phyloP scores from a whole-genome alignment of 2,888 invertebrate species.

The Aleiodes alternator region DNA sequence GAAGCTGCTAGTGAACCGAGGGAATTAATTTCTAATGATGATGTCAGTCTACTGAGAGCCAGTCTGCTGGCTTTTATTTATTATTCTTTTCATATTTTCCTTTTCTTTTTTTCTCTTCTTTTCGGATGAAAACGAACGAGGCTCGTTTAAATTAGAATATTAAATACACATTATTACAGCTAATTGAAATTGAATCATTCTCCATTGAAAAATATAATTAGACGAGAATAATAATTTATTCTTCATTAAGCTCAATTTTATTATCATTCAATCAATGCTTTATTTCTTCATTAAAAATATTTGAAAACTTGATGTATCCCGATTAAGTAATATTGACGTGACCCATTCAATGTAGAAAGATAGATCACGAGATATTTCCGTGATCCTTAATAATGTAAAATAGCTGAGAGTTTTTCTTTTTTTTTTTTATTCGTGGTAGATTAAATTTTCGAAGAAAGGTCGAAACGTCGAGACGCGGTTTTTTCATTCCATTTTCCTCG shows the following conservation, averaged over 20 bases:
- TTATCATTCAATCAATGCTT: too few species aligned
- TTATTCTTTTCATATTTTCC: conserved; percentile 31
- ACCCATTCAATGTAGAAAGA: background rate
- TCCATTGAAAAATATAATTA: too few species aligned
- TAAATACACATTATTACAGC: background rate
- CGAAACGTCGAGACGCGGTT: conserved; percentile 30
- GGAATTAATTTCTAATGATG: conserved; percentile 37
- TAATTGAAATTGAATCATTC: conserved; percentile 18
- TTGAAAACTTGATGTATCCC: background rate
- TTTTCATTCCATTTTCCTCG: conserved; percentile 17
- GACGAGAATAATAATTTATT: too few species aligned
- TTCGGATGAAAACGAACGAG: background rate
- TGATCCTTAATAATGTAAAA: conserved; percentile 30
- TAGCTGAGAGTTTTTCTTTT: background rate
- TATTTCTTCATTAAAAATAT: too few species aligned
- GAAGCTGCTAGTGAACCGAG: conserved; percentile 31
- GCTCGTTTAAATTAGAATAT: conserved; percentile 11
- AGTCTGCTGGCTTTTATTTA: conserved; percentile 17
- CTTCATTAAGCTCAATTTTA: too few species aligned
- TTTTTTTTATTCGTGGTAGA: background rate
- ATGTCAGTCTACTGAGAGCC: conserved; percentile 23
- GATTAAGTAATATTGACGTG: background rate
- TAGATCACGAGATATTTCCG: conserved; percentile 20
- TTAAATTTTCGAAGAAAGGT: conserved; percentile 40
- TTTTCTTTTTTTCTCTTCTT: too few species aligned